Base-by-base conservation (phyloP, 1,140 invertebrate genomes). In the Drosophila ohnishii region DNA sequence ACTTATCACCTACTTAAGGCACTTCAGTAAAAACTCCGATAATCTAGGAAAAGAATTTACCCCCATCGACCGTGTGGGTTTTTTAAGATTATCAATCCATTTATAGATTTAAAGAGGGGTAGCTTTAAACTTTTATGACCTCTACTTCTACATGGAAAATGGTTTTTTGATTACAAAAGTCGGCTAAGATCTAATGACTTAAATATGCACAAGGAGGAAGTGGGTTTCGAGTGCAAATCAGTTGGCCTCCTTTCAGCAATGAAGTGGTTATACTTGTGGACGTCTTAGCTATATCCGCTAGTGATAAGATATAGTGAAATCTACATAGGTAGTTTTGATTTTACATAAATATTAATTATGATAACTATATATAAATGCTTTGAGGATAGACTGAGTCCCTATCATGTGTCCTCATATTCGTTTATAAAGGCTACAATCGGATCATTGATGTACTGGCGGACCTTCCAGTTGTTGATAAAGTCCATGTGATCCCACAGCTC, bases 381-480 rank as follows among this genome's bases (percentile, higher is more conserved):
- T 25, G 11, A 11, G 9, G 2, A 13, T 16, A 22, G 11, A 34
- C 16, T 28, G 9, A 25, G 5, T 25, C 9, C 11, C 7, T n/a
- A 51, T 74, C 32, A 75, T 34, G 48, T 60, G 2, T 0, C 63
- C 42, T 76, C 72, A 19, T 50, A 55, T 30, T 90, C 83, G 34
- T 88, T 77, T 84, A 94, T 92, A 16, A 93, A 92, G n/a, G 82
- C 79, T 7, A 92, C 91, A 10, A 92, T 77, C 56, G 80, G 74
- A 39, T 92, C 76, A 64, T 92, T 92, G 34, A 93, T 82, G n/a
- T 92, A 69, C 6, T 58, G 66, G 16, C 90, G 87, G 9, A 90
- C 90, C 63, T 93, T 91, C 45, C 91, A 92, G 0, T 92, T 93
- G 53, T 78, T 92, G 28, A 92, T 44, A 64, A 92, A 94, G 69